A percentile compares a stretch with the other conserved stretches of the same genome.
These are phyloP conservation scores for Aeoliscus strigatus DNA, from an alignment of 2,797 vertebrate genomes.

Conservation along the genomic window DNA sequence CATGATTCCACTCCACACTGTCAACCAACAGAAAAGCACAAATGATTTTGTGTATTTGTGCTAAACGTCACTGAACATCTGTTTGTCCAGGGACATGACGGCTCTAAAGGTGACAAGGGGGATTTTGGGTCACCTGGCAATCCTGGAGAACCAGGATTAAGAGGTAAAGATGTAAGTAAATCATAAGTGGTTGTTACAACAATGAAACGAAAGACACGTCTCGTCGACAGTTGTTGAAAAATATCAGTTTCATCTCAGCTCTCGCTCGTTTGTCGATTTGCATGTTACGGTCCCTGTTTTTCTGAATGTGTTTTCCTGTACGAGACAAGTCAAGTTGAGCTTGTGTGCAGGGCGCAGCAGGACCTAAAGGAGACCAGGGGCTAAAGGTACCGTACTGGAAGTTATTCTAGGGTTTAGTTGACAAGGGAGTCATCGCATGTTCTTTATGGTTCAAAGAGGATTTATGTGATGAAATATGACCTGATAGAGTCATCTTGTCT, in stretches of 20 bases:
- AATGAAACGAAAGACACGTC: conserved; percentile 9
- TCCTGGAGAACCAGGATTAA: conserved; percentile 81
- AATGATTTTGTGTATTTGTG: no score
- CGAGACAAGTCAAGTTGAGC: no score
- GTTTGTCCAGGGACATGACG: conserved; percentile 76
- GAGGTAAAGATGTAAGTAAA: conserved; percentile 97
- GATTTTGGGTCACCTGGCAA: conserved; percentile 69
- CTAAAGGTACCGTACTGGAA: conserved; percentile 48
- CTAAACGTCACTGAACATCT: conserved; percentile 2
- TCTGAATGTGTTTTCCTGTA: no score
- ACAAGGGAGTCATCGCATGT: no score
- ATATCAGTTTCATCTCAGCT: no score
- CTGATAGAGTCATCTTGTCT: conserved; percentile 5
- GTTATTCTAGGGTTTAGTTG: background rate
- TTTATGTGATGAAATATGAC: background rate
- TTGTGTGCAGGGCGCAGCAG: conserved; percentile 65
- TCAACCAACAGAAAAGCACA: no score
- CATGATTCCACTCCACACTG: no score
- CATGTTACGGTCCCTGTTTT: no score
- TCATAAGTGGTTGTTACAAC: conserved; percentile 54
- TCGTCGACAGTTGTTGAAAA: no score
- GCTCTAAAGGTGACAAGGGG: conserved; percentile 79
- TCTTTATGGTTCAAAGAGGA: background rate
- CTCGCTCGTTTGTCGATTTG: no score
- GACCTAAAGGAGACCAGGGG: conserved; percentile 69